Evolutionary conservation across 2,113 vertebrate genomes (phyloP), one percentile per base, ranked within the genome.

Genomic region (Chaetodon trifascialis): DNA sequence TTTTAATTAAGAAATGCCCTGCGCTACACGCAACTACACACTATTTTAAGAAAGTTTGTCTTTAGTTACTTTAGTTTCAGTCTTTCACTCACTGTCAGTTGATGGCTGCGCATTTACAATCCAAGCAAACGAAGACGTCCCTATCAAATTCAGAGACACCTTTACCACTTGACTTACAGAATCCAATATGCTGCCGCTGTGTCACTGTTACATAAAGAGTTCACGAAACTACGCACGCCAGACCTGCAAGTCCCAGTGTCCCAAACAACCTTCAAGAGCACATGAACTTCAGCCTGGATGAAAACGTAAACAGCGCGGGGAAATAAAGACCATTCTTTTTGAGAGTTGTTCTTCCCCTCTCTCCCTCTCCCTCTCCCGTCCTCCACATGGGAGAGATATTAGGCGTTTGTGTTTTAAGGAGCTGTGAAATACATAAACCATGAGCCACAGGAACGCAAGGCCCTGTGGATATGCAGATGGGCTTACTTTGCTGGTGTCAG

Each of bases 391-490:
- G 94, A 95, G 94, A 88, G 90, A 95, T 94, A 94, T 94, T 92
- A 93, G 91, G 90, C 91, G 84, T 93, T 98, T 98, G 97, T 96
- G 97, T 97, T 96, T 97, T 97, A 97, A 97, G 96, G 97, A 96
- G 96, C 97, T 97, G 97, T 96, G 97, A 97, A 97, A 97, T 98
- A 97, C 97, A 98, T 98, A 98, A 98, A 97, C 97, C 97, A 98
- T 98, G 97, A 98, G 97, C 96, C 96, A 95, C 96, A 97, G 96
- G 97, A 97, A 96, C 95, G 96, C 96, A 94, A 95, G 97, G 96
- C 97, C 97, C 97, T 97, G 97, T 97, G 96, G 97, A 97, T 98
- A 97, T 99, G 98, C 97, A 97, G 97, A 99, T 98, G 97, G 96
- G 96, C 96, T 97, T 97, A 97, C 97, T 97, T 97, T 97, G 97